phyloP scores from a whole-genome alignment of 2,888 invertebrate species.

The Miltochrista miniata region DNA sequence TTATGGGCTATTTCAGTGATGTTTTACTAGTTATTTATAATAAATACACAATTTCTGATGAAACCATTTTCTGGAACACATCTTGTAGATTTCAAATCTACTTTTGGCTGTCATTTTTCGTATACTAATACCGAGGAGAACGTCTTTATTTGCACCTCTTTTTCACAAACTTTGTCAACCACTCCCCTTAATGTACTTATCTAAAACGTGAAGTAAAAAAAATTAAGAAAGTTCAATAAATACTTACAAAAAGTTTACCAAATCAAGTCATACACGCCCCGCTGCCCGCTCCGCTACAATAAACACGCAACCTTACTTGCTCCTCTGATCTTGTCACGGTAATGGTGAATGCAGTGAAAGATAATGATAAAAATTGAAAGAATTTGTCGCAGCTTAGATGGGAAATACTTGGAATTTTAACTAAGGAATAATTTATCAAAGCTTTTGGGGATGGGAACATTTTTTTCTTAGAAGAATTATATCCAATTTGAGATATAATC shows the following conservation, averaged over 20 bases:
- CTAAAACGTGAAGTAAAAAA: too few relatives aligned
- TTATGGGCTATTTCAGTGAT: too few relatives aligned
- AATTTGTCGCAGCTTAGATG: conserved; percentile 9
- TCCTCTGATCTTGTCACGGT: conserved; percentile 5
- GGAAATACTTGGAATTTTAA: conserved; percentile 3
- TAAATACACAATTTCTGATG: too few relatives aligned
- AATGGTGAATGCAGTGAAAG: conserved; percentile 6
- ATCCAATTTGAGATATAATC: neutral
- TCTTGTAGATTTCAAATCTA: too few relatives aligned
- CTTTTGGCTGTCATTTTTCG: too few relatives aligned
- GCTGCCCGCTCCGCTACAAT: neutral
- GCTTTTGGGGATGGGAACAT: neutral
- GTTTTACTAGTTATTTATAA: too few relatives aligned
- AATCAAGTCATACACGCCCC: neutral
- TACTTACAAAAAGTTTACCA: neutral
- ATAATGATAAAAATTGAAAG: conserved; percentile 13
- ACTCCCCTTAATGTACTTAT: too few relatives aligned
- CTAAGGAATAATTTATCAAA: conserved; percentile 5
- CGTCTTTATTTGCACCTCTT: too few relatives aligned
- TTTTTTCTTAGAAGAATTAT: neutral
- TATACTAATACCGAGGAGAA: too few relatives aligned
- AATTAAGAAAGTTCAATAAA: too few relatives aligned
- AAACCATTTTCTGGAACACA: too few relatives aligned
- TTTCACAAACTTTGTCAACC: too few relatives aligned
- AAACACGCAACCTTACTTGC: neutral